Base-by-base conservation (phyloP, 1,140 invertebrate genomes). In the Drosophila nannoptera region DNA sequence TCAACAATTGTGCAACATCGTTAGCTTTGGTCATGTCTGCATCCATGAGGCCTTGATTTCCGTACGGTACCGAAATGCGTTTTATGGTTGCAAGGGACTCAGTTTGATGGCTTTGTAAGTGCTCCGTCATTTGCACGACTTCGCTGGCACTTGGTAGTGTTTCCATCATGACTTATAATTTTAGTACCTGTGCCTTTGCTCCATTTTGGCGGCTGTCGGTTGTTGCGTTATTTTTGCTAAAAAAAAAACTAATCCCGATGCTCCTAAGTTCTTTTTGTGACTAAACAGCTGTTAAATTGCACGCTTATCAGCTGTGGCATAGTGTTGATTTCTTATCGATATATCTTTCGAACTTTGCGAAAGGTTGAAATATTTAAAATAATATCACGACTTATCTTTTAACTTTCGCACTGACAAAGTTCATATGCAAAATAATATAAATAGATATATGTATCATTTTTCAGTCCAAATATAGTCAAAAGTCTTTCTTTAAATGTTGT, bases 71-170 rank as follows among this genome's bases (percentile, higher is more conserved):
- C 46, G 67, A 69, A 52, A 64, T 61, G 53, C 67, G 67, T 40
- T 69, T 69, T 35, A 69, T 52, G 40, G 11, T 64, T 29, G 56
- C 55, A 67, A 71, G 55, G 16, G 40, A 36, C 11, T 54, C 49
- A 4, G 63, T 36, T 60, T 67, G 68, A 40, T 64, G 50, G 35
- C 60, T 35, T 12, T 62, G 60, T 8, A 52, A 49, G n/a, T 67
- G 69, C 32, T 77, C 75, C 52, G 75, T 69, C 58, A 72, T 38
- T 49, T 77, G 69, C 33, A 56, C 64, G 73, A 80, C 58, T 69
- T 70, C 70, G 52, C 43, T 64, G 50, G 50, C 74, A 68, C 78
- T 74, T 50, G 66, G 61, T 40, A 83, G 65, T 42, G 78, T 67
- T 63, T 83, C 78, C 78, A 83, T 83, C 11, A 46, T 61, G n/a